Percentiles rank a stretch among this genome's conserved stretches.
Conservation (phyloP, 1,140 invertebrate species). For the Trichonephila clavata region DNA sequence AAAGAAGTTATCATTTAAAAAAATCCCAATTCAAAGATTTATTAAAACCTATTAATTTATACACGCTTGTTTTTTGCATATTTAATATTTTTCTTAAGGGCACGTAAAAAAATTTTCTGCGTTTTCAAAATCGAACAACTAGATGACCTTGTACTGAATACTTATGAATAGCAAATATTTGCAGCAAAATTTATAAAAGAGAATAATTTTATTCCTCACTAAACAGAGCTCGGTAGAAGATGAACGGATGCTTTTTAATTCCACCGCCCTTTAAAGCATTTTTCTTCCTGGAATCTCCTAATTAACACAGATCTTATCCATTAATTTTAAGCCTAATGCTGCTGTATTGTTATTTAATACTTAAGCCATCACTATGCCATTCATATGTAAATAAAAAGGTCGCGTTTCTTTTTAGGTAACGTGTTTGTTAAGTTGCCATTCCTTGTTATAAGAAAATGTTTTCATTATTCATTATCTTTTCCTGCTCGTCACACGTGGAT, state of each 20-base stretch:
- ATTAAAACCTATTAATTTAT: too few species aligned
- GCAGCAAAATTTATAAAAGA: too few species aligned
- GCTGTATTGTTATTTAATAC: neutral
- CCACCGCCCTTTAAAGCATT: neutral
- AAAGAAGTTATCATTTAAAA: too few species aligned
- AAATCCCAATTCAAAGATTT: too few species aligned
- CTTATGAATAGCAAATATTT: too few species aligned
- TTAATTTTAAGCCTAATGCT: neutral
- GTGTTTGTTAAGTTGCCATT: neutral
- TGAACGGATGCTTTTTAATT: neutral
- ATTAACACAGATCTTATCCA: neutral
- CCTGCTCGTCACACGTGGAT: neutral
- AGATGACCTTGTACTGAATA: too few species aligned
- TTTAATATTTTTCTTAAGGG: too few species aligned
- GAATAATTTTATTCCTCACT: too few species aligned
- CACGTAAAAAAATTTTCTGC: too few species aligned
- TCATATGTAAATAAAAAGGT: conserved; percentile 33
- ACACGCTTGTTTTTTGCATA: too few species aligned
- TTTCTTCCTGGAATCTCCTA: neutral
- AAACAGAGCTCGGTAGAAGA: neutral
- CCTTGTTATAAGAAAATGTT: neutral
- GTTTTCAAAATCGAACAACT: too few species aligned
- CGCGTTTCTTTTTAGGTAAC: neutral
- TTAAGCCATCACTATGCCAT: neutral
- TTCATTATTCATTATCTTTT: neutral